Percentiles rank a stretch among this genome's conserved stretches.
These are phyloP conservation scores for Copsychus sechellarum DNA, from an alignment of 2,113 vertebrate genomes.

Conservation along the genomic window DNA sequence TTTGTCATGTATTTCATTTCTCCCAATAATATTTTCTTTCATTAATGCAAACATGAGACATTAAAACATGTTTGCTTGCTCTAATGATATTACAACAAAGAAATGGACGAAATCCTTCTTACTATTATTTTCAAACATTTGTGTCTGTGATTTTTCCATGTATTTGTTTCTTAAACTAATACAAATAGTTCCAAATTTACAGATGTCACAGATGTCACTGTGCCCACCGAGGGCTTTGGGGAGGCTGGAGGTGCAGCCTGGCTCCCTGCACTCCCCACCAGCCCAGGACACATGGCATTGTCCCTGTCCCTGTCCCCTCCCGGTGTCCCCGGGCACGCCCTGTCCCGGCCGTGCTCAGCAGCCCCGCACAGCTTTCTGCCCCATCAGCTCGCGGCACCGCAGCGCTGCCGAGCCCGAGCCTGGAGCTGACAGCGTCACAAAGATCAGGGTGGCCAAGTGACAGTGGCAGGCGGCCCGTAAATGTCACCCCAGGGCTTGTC, in stretches of 20 bases:
- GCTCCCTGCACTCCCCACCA: background rate
- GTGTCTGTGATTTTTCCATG: background rate
- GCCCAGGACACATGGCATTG: fast-evolving
- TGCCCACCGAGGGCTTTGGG: background rate
- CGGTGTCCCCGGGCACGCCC: fast-evolving
- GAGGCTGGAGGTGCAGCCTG: background rate
- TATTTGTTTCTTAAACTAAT: background rate
- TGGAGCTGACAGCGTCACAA: conserved; percentile 43
- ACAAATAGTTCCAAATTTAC: background rate
- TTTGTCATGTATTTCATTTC: background rate
- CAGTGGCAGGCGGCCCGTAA: background rate
- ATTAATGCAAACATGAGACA: background rate
- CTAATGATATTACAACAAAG: background rate
- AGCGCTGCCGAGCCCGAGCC: background rate
- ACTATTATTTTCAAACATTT: background rate
- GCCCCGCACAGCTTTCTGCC: background rate
- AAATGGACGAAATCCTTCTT: background rate
- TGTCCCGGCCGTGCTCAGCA: fast-evolving
- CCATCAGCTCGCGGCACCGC: background rate
- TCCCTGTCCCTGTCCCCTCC: fast-evolving
- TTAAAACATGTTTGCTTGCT: background rate
- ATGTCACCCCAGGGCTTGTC: background rate
- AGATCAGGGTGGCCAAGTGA: background rate
- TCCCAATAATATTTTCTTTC: background rate
- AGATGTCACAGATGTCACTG: background rate